Conservation (phyloP, 2,888 invertebrate species). For the Drosophila infuscata region DNA sequence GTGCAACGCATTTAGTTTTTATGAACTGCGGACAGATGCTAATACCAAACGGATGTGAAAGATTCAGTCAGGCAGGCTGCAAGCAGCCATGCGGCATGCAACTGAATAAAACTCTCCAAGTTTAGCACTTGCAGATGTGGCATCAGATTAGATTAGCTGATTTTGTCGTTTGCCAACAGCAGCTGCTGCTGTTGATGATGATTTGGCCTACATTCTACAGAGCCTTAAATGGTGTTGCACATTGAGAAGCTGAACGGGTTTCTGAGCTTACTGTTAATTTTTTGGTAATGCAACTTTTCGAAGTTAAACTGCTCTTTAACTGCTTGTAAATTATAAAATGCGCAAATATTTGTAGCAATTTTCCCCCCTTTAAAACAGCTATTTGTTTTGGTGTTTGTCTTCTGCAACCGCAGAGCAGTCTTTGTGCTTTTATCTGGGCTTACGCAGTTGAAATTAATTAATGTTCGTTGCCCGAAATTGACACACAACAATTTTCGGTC, state of each 20-base stretch:
- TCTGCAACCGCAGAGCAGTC: background rate
- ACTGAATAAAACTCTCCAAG: conserved; percentile 14
- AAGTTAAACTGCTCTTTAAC: conserved; percentile 1
- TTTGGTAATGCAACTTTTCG: conserved; percentile 3
- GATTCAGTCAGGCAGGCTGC: background rate
- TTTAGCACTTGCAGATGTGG: conserved; percentile 26
- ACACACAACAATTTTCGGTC: conserved; percentile 56
- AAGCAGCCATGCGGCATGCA: background rate
- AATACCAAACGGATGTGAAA: conserved; percentile 48
- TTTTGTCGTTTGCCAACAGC: conserved; percentile 11
- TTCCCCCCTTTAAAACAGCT: background rate
- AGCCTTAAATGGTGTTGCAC: conserved; percentile 9
- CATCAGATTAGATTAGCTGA: conserved; percentile 41
- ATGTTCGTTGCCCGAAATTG: conserved; percentile 53
- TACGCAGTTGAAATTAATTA: conserved; percentile 43
- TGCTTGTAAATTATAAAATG: conserved; percentile 5
- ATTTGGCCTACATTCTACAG: conserved; percentile 33
- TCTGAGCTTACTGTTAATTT: background rate
- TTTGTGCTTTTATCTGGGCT: background rate
- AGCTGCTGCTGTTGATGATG: background rate
- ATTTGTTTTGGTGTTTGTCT: background rate
- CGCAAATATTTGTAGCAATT: conserved; percentile 2
- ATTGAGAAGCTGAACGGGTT: conserved; percentile 4
- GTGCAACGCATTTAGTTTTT: conserved; percentile 55
- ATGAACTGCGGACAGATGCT: conserved; percentile 52